These are phyloP conservation scores for Gymnarchus niloticus DNA, from an alignment of 2,113 vertebrate genomes.

Conservation along the genomic window DNA sequence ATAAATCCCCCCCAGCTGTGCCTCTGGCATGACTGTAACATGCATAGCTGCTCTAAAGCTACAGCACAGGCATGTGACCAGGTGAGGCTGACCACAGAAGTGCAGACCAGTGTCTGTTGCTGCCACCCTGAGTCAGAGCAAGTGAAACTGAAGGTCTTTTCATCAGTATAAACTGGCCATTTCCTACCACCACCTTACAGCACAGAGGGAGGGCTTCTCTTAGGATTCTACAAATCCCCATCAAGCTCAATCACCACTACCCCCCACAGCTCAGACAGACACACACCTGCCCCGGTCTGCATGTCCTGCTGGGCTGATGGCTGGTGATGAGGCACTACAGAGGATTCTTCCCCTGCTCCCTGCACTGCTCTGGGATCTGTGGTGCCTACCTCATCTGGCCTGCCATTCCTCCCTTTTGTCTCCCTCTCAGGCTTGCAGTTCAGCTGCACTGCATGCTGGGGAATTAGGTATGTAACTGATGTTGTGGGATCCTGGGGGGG, in stretches of 20 bases:
- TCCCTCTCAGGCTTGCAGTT: slow-evolving; percentile 65
- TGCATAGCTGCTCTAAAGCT: too few species aligned
- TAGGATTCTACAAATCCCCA: background rate
- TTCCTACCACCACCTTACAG: background rate
- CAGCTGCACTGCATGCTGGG: slow-evolving; percentile 58
- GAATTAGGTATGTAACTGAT: slow-evolving; percentile 64
- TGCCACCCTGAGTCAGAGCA: background rate
- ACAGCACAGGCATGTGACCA: background rate
- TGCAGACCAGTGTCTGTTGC: background rate
- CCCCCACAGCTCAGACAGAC: background rate
- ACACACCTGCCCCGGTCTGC: background rate
- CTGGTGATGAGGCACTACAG: slow-evolving; percentile 64
- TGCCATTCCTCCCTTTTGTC: slow-evolving; percentile 52
- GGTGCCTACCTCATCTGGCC: slow-evolving; percentile 29
- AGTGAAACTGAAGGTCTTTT: background rate
- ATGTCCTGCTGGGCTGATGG: slow-evolving; percentile 60
- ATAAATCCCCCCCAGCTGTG: background rate
- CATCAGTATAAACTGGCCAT: background rate
- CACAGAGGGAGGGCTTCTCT: background rate
- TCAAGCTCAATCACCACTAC: background rate
- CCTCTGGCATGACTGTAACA: background rate
- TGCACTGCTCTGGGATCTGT: slow-evolving; percentile 33
- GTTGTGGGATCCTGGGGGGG: slow-evolving; percentile 33
- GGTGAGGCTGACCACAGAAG: background rate
- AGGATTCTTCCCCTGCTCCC: slow-evolving; percentile 42